Conservation (phyloP, 2,113 vertebrate species). For the Chloropsis cyanopogon region DNA sequence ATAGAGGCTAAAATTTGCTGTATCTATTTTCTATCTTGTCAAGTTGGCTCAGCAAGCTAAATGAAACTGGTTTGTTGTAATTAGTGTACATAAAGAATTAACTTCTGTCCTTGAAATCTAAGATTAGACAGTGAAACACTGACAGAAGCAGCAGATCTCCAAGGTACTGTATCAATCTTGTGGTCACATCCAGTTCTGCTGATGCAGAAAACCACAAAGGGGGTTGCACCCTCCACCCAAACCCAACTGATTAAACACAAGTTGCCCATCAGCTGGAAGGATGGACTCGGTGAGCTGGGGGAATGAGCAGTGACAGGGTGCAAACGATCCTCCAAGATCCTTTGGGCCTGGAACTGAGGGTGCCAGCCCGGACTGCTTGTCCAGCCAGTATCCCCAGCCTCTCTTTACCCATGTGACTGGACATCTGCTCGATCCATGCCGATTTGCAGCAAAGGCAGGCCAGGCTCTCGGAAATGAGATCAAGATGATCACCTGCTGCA, state of each 20-base stretch:
- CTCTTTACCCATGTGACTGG: background rate
- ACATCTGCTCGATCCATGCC: background rate
- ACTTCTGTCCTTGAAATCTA: background rate
- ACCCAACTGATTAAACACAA: background rate
- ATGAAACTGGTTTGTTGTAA: background rate
- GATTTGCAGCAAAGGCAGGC: background rate
- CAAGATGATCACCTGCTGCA: background rate
- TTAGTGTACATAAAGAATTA: background rate
- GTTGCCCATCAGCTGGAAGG: background rate
- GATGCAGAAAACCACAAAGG: background rate
- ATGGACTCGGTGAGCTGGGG: rapidly evolving
- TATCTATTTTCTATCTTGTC: background rate
- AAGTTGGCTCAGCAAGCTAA: background rate
- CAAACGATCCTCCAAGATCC: background rate
- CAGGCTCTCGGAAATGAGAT: background rate
- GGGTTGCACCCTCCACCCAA: background rate
- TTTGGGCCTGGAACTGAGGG: background rate
- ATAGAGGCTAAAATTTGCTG: background rate
- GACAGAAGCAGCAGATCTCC: background rate
- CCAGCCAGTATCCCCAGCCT: background rate
- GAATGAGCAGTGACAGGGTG: background rate
- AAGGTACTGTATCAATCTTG: background rate
- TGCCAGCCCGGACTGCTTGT: background rate
- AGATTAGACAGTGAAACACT: background rate
- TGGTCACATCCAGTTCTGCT: background rate